A percentile compares a stretch with the other conserved stretches of the same genome.
Evolutionary conservation across 1,140 invertebrate genomes (phyloP).

Genomic region (Eumaeus atala): DNA sequence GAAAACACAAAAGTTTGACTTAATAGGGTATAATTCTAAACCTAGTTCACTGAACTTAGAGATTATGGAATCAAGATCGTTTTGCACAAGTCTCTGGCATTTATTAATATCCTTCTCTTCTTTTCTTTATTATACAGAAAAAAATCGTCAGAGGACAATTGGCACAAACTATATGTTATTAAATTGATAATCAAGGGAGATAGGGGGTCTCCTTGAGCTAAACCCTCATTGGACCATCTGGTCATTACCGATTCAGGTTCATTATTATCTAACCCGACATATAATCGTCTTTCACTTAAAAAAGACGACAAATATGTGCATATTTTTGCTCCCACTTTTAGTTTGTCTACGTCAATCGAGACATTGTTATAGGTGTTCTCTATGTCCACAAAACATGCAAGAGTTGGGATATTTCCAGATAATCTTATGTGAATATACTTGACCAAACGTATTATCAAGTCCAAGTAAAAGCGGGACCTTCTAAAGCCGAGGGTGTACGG

Average conservation of each 20-base stretch:
- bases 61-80: too few species aligned
- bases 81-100: too few species aligned
- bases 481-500: slow-evolving; percentile 20
- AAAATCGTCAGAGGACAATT: too few species aligned
- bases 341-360: slow-evolving; percentile 3
- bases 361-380: neutral
- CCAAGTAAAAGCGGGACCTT: slow-evolving; percentile 16
- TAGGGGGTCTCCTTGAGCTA: too few species aligned
- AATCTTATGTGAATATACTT: slow-evolving; percentile 19
- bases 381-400: neutral
- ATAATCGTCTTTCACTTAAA: slow-evolving; percentile 10
- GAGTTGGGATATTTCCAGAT: neutral
- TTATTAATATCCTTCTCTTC: too few species aligned
- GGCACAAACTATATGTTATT: too few species aligned
- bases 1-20: too few species aligned
- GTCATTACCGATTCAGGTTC: neutral
- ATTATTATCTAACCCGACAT: neutral
- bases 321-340: slow-evolving; percentile 5
- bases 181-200: too few species aligned
- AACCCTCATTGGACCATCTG: too few species aligned
- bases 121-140: too few species aligned
- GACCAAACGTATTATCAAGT: slow-evolving; percentile 14
- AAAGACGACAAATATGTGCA: slow-evolving; percentile 20
- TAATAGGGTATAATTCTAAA: too few species aligned
- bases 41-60: too few species aligned